Conservation (phyloP, 2,797 vertebrate genomes). For the Lepus townsendii region DNA sequence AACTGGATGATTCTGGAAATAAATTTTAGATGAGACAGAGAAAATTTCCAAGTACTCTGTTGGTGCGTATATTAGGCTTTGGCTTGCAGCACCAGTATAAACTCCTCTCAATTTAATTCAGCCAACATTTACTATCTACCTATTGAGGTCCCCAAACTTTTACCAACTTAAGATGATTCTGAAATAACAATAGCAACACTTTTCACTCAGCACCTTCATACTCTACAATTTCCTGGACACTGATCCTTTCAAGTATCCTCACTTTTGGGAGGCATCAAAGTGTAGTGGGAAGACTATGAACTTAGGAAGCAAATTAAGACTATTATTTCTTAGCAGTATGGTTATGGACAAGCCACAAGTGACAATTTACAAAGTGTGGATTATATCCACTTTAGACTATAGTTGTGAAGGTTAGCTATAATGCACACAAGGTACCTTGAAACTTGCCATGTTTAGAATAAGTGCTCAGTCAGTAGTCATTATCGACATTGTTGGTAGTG, state of each 20-base stretch:
- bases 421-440: not conserved
- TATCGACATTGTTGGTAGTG: rapidly evolving
- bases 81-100: not conserved
- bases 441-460: not conserved
- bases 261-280: not conserved
- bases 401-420: not conserved
- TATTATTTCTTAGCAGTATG: not conserved
- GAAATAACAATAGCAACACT: not conserved
- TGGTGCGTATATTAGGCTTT: not conserved
- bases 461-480: rapidly evolving
- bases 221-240: not conserved
- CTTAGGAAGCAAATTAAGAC: not conserved
- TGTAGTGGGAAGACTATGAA: not conserved
- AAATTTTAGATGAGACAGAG: not conserved
- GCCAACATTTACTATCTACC: not conserved
- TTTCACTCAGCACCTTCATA: not conserved
- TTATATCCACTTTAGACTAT: not conserved
- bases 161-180: not conserved
- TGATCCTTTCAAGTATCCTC: not conserved
- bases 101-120: not conserved
- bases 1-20: not conserved
- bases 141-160: not conserved
- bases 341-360: not conserved
- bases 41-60: not conserved
- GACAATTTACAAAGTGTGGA: not conserved